These are phyloP conservation scores for Melanogrammus aeglefinus DNA, from an alignment of 2,797 vertebrate species.

Conservation along the genomic window DNA sequence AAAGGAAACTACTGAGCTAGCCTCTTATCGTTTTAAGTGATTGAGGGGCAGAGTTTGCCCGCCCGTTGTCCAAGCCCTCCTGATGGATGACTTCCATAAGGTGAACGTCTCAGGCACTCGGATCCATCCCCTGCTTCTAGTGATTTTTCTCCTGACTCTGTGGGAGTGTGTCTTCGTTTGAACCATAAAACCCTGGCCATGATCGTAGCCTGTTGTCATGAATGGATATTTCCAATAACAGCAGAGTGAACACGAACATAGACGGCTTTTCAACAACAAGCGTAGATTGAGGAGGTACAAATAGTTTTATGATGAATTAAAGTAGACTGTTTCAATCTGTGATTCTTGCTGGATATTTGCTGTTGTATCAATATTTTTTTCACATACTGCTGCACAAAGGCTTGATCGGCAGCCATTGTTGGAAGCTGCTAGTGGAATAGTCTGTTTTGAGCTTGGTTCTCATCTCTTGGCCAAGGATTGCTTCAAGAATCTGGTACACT, in stretches of 20 bases:
- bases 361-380: background rate
- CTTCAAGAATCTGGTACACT: background rate
- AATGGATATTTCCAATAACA: background rate
- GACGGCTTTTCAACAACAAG: background rate
- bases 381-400: background rate
- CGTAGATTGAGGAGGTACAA: background rate
- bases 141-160: background rate
- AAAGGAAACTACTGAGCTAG: background rate
- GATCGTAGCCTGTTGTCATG: background rate
- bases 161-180: background rate
- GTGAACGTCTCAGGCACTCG: background rate
- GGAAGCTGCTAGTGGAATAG: background rate
- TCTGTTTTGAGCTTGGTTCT: background rate
- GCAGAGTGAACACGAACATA: background rate
- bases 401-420: background rate
- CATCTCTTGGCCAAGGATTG: background rate
- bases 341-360: background rate
- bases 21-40: background rate
- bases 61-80: background rate
- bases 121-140: background rate
- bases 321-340: background rate
- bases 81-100: background rate
- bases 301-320: background rate
- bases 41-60: background rate
- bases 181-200: no score